Conservation (phyloP, 2,797 vertebrate species). For the Coregonus sp. region DNA sequence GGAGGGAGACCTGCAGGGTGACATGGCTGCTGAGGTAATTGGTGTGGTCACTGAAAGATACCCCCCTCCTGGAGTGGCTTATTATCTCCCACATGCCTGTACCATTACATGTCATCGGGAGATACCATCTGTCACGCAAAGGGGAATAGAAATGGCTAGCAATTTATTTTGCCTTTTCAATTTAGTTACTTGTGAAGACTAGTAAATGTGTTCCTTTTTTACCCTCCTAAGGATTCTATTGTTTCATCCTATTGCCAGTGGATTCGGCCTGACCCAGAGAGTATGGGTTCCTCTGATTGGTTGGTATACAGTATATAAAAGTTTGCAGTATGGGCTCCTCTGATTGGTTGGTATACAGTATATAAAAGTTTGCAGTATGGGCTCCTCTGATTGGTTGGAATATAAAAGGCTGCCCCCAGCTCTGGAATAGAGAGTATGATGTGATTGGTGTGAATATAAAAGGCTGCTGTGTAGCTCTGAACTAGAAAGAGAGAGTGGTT, state of each 20-base stretch:
- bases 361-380: constrained; percentile 3
- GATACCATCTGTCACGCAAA: constrained; percentile 5
- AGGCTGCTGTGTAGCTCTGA: constrained; percentile 23
- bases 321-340: constrained; percentile 33
- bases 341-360: constrained; percentile 27
- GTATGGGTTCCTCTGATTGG: constrained; percentile 34
- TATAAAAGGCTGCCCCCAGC: constrained; percentile 32
- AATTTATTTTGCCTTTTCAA: not conserved
- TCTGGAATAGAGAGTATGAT: constrained; percentile 28
- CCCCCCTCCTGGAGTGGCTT: constrained; percentile 49
- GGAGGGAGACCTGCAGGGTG: constrained; percentile 37
- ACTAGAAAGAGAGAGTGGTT: no score
- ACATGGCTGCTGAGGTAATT: constrained; percentile 51
- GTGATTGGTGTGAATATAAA: constrained; percentile 36
- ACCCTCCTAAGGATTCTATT: not conserved
- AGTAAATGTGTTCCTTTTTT: not conserved
- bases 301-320: constrained; percentile 37
- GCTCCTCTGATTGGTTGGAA: constrained; percentile 36
- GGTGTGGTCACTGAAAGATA: constrained; percentile 42
- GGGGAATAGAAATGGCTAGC: not conserved
- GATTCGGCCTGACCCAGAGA: constrained; percentile 31
- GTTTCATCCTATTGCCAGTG: not conserved
- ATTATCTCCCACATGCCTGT: constrained; percentile 53
- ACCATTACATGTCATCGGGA: constrained; percentile 58
- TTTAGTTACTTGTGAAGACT: not conserved